A percentile compares a stretch with the other conserved stretches of the same genome.
phyloP scores from a whole-genome alignment of 2,888 invertebrate genomes.

The Xestia xanthographa region DNA sequence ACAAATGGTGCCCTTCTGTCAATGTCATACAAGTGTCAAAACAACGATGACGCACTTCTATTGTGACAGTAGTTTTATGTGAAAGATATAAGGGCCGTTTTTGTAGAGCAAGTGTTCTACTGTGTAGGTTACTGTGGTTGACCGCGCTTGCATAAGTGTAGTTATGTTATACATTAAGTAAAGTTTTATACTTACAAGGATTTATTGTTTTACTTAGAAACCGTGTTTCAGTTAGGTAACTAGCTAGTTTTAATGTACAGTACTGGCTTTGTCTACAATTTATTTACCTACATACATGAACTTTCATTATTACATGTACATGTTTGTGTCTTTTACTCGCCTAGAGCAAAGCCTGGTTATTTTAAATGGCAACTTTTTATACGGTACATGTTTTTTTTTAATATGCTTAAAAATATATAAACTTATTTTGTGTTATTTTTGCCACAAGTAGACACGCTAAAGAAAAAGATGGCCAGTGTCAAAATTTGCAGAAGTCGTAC shows the following conservation, averaged over 20 bases:
- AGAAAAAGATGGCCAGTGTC: too few relatives aligned
- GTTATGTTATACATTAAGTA: constrained; percentile 12
- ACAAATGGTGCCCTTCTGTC: neutral
- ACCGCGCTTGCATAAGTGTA: constrained; percentile 1
- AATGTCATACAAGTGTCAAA: neutral
- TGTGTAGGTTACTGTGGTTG: neutral
- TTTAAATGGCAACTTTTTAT: neutral
- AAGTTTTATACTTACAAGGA: constrained; percentile 25
- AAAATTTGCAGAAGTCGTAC: too few relatives aligned
- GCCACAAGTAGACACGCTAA: too few relatives aligned
- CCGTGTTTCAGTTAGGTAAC: constrained; percentile 12
- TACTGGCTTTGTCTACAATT: constrained; percentile 15
- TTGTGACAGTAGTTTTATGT: neutral
- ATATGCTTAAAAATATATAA: too few relatives aligned
- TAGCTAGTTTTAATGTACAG: constrained; percentile 12
- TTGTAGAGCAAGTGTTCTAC: neutral
- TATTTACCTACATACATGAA: constrained; percentile 18
- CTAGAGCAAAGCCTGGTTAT: neutral
- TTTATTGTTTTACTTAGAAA: constrained; percentile 40
- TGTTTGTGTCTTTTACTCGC: neutral
- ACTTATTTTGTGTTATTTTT: too few relatives aligned
- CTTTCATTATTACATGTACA: constrained; percentile 11
- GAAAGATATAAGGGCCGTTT: neutral
- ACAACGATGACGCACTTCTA: neutral
- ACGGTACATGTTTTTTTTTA: too few relatives aligned